A percentile compares a stretch with the other conserved stretches of the same genome.
Evolutionary conservation across 2,113 vertebrate genomes (phyloP).

Genomic region (Prionailurus viverrinus): DNA sequence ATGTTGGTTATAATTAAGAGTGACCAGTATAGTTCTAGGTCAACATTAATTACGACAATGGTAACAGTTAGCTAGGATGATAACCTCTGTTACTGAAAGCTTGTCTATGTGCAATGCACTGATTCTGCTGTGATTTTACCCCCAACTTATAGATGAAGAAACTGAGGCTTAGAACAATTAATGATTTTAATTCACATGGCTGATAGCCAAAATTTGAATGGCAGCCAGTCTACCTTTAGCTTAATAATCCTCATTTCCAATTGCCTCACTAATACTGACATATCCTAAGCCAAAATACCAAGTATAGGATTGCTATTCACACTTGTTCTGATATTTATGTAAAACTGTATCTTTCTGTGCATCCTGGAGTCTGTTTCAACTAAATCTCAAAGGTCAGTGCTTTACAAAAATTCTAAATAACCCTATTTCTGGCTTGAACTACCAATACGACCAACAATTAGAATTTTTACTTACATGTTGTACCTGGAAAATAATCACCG

Average conservation of each 20-base stretch:
- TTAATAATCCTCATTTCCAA: background rate
- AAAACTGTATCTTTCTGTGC: background rate
- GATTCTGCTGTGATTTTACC: background rate
- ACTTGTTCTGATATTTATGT: background rate
- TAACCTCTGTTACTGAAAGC: background rate
- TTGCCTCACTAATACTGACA: background rate
- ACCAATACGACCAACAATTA: background rate
- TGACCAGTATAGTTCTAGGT: background rate
- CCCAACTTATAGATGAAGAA: background rate
- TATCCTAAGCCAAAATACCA: background rate
- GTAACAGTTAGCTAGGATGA: background rate
- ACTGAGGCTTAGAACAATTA: background rate
- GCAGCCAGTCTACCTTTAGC: background rate
- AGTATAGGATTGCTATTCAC: background rate
- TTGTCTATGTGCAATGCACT: background rate
- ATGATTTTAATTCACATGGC: background rate
- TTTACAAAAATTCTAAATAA: constrained; percentile 30
- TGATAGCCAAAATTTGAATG: background rate
- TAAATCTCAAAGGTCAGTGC: background rate
- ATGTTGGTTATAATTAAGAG: background rate
- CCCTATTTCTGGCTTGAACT: background rate
- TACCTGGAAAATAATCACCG: constrained; percentile 26
- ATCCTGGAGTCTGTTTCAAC: background rate
- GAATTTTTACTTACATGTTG: background rate
- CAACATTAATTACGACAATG: background rate